Base-by-base conservation (phyloP, 2,888 invertebrate genomes). In the Fabriciana adippe region DNA sequence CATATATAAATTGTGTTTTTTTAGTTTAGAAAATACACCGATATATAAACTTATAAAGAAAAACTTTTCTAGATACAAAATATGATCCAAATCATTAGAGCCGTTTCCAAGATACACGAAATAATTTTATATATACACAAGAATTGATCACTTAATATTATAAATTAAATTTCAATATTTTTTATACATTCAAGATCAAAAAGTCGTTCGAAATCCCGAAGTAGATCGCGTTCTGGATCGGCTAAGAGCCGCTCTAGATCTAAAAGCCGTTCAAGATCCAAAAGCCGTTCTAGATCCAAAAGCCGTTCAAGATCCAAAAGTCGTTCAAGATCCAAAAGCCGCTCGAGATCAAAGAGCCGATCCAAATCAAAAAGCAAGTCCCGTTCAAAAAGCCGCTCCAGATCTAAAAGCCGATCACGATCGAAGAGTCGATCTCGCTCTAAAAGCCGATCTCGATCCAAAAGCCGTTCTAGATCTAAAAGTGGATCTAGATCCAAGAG, bases 141-240 rank as follows among this genome's bases (percentile, higher is more conserved):
- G 26, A 26, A 26, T 26, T 26, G 3, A 3, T 26, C 0, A 26
- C 4, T 26, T 26, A 26, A 26, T 26, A 26, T 26, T 26, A 26
- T 48, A 15, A 15, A 47, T 48, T 51, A 18, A 18, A 18, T 18
- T 18, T 18, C 18, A n/a, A n/a, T 2, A 47, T 77, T 75, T 74
- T 72, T 14, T 31, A 13, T 48, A n/a, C 16, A 79, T 14, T 6
- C 83, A 14, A 76, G 85, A 80, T 92, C 77, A 73, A 77, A 82
- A 76, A 88, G 90, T 64, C 86, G 89, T 31, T 92, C 91, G 15
- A 87, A 87, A 72, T 93, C 92, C 1, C 83, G 86, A 55, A 84
- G 83, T 65, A 77, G 88, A 1, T 87, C 87, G 1, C 81, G 85
- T 3, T 88, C 88, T 0, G 81, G 82, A 1, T 86, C 86, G 48